phyloP scores from a whole-genome alignment of 2,888 invertebrate genomes.

The Melinaea menophilus region DNA sequence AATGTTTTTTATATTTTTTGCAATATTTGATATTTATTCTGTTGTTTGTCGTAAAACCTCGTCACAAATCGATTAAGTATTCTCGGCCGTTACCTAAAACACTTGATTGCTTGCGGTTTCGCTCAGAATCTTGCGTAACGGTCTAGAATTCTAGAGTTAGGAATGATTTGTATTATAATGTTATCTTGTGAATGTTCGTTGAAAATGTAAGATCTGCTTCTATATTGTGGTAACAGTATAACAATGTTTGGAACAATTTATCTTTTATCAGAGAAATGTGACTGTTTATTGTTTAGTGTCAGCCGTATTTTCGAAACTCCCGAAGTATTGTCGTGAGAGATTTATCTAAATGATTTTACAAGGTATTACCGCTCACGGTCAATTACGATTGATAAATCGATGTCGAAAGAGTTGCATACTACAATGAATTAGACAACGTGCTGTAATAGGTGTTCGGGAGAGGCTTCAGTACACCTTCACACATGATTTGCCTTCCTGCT shows the following conservation, averaged over 20 bases:
- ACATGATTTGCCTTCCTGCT: constrained; percentile 39
- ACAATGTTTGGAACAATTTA: too few relatives aligned
- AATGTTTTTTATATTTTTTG: too few relatives aligned
- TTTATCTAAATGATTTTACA: constrained; percentile 1
- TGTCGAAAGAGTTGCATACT: constrained; percentile 56
- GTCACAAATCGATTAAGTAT: constrained; percentile 31
- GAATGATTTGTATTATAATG: constrained; percentile 21
- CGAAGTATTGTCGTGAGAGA: neutral
- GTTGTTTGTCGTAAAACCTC: constrained; percentile 16
- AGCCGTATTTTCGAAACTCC: neutral
- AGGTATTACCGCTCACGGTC: constrained; percentile 6
- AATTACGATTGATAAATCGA: constrained; percentile 24
- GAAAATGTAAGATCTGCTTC: too few relatives aligned
- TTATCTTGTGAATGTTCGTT: constrained; percentile 14
- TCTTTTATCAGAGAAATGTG: constrained; percentile 3
- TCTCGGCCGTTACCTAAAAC: constrained; percentile 29
- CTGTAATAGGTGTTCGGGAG: constrained; percentile 34
- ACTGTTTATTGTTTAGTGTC: constrained; percentile 10
- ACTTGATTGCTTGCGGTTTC: constrained; percentile 30
- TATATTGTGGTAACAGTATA: too few relatives aligned
- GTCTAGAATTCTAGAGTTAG: constrained; percentile 23
- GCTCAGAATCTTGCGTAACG: constrained; percentile 32
- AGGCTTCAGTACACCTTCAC: constrained; percentile 36
- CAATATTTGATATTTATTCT: constrained; percentile 13
- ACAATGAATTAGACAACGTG: constrained; percentile 35